Percentiles rank a stretch among this genome's conserved stretches.
phyloP scores from a whole-genome alignment of 2,113 vertebrate species.

The Oreochromis spilurus region DNA sequence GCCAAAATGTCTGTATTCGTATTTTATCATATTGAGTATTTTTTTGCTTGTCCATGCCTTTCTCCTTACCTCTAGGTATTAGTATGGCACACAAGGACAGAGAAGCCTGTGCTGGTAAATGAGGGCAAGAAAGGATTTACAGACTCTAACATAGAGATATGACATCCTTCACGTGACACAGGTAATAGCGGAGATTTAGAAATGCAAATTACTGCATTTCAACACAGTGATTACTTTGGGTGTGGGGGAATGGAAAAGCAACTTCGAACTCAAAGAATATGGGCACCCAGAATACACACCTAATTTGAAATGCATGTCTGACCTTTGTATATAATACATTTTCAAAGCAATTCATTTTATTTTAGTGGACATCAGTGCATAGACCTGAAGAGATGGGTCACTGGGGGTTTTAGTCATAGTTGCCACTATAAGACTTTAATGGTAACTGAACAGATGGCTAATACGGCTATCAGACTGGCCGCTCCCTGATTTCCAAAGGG shows the following conservation, averaged over 20 bases:
- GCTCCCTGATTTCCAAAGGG: not conserved
- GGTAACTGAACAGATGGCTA: not conserved
- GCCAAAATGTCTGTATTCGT: not conserved
- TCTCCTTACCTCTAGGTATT: slow-evolving; percentile 71
- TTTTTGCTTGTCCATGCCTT: not conserved
- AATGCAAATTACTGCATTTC: slow-evolving; percentile 32
- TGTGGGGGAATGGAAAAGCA: not conserved
- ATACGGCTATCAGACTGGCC: not conserved
- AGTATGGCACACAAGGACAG: slow-evolving; percentile 88
- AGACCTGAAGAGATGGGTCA: not conserved
- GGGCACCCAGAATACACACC: not conserved
- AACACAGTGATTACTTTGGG: not conserved
- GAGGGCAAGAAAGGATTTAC: slow-evolving; percentile 89
- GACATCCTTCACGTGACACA: slow-evolving; percentile 53
- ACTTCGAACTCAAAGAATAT: not conserved
- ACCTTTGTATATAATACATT: not conserved
- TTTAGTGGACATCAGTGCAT: not conserved
- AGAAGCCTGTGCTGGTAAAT: slow-evolving; percentile 82
- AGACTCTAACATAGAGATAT: slow-evolving; percentile 81
- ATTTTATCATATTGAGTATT: not conserved
- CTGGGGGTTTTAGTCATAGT: not conserved
- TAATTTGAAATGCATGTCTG: not conserved
- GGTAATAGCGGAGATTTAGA: slow-evolving; percentile 48
- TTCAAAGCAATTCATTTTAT: not conserved
- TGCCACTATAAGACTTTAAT: not conserved